Evolutionary conservation across 2,797 vertebrate genomes (phyloP).

Genomic region (Echeneis naucrates): DNA sequence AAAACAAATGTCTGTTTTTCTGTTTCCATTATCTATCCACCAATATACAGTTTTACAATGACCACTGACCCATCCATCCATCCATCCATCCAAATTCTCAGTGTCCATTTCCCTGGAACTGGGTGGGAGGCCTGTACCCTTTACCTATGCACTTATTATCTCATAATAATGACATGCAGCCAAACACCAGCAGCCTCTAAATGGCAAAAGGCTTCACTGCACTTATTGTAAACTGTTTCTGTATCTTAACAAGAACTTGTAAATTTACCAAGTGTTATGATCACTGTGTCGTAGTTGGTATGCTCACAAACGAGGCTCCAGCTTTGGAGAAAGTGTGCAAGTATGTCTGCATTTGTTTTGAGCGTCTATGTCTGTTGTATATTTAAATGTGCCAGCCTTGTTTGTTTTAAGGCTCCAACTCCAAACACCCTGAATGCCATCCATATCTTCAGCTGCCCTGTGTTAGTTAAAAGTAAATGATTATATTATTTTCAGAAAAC

Average conservation of each 20-base stretch:
- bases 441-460: conserved; percentile 8
- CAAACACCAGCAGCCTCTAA: not conserved
- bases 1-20: not conserved
- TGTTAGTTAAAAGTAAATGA: conserved; percentile 17
- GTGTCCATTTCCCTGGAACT: not conserved
- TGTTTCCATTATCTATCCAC: not conserved
- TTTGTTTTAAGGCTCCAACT: conserved; percentile 56
- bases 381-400: conserved; percentile 47
- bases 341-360: conserved; percentile 31
- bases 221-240: conserved; percentile 9
- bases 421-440: conserved; percentile 46
- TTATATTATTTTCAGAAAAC: conserved; percentile 5
- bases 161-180: not conserved
- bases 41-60: not conserved
- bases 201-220: not conserved
- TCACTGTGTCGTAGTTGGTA: conserved; percentile 16
- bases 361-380: conserved; percentile 42
- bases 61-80: not conserved
- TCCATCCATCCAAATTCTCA: not conserved
- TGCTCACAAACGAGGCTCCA: conserved; percentile 33
- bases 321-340: conserved; percentile 12
- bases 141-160: not conserved
- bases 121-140: not conserved
- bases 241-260: conserved; percentile 18
- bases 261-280: conserved; percentile 28